Evolutionary conservation across 1,140 invertebrate species (phyloP).

Genomic region (Tenebrio molitor): DNA sequence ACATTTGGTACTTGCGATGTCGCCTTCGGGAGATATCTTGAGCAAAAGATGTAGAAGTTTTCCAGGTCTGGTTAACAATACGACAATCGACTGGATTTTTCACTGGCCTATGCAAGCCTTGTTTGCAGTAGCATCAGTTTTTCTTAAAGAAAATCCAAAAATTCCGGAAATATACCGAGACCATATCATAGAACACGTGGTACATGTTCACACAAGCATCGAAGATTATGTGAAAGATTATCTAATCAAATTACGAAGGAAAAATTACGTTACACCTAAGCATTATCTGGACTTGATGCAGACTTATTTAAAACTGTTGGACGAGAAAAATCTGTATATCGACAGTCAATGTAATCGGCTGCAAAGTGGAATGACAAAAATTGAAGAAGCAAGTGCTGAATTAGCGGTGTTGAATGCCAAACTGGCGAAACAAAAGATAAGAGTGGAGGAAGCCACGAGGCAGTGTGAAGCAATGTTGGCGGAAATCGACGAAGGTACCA

Average conservation of each 20-base stretch:
- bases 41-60: slow-evolving; percentile 89
- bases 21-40: slow-evolving; percentile 84
- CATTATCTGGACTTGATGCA: slow-evolving; percentile 91
- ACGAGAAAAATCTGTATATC: slow-evolving; percentile 78
- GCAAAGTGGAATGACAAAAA: slow-evolving; percentile 80
- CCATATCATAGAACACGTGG: slow-evolving; percentile 83
- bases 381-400: slow-evolving; percentile 83
- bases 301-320: slow-evolving; percentile 80
- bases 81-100: slow-evolving; percentile 94
- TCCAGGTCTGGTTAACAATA: slow-evolving; percentile 92
- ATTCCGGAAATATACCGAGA: slow-evolving; percentile 67
- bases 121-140: slow-evolving; percentile 85
- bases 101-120: slow-evolving; percentile 93
- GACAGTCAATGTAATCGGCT: slow-evolving; percentile 77
- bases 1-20: slow-evolving; percentile 92
- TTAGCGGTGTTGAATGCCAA: slow-evolving; percentile 80
- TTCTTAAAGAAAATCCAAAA: slow-evolving; percentile 73
- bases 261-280: slow-evolving; percentile 91
- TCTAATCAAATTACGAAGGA: slow-evolving; percentile 76
- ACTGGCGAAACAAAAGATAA: slow-evolving; percentile 81
- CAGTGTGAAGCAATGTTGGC: slow-evolving; percentile 80
- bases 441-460: slow-evolving; percentile 80
- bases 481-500: slow-evolving; percentile 73
- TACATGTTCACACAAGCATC: slow-evolving; percentile 84
- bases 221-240: slow-evolving; percentile 81